A percentile compares a stretch with the other conserved stretches of the same genome.
These are phyloP conservation scores for Pristiophorus japonicus DNA, from an alignment of 2,113 vertebrate genomes.

Conservation along the genomic window DNA sequence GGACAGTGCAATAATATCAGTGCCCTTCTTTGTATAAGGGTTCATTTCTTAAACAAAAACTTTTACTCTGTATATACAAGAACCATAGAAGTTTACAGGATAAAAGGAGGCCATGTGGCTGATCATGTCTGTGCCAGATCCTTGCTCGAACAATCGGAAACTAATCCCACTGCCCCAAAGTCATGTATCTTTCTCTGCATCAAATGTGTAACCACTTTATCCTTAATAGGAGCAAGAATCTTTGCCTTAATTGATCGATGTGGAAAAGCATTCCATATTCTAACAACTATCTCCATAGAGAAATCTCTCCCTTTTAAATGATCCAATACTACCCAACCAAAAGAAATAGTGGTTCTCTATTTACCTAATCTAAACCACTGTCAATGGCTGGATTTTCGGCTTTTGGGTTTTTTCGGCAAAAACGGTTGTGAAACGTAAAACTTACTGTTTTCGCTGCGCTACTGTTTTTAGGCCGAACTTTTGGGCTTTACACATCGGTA, in stretches of 20 bases:
- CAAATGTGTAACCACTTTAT: neutral
- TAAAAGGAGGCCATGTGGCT: neutral
- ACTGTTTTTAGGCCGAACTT: too few relatives aligned
- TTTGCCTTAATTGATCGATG: neutral
- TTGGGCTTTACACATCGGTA: too few relatives aligned
- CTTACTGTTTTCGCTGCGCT: too few relatives aligned
- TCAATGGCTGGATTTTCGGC: too few relatives aligned
- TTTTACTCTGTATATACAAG: too few relatives aligned
- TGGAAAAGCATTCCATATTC: neutral
- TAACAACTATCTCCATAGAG: neutral
- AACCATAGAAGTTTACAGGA: too few relatives aligned
- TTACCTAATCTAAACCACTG: neutral
- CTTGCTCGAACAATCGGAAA: neutral
- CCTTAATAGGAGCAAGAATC: neutral
- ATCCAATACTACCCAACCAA: neutral
- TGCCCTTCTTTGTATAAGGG: too few relatives aligned
- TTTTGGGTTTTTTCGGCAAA: too few relatives aligned
- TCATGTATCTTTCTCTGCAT: neutral
- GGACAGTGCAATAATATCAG: too few relatives aligned
- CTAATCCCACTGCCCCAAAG: neutral
- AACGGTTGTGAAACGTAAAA: too few relatives aligned
- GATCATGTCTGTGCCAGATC: neutral
- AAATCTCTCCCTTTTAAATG: neutral
- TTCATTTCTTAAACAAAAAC: too few relatives aligned
- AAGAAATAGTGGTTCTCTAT: neutral